Conservation (phyloP, 2,797 vertebrate species). For the Acanthurus leucopareius region DNA sequence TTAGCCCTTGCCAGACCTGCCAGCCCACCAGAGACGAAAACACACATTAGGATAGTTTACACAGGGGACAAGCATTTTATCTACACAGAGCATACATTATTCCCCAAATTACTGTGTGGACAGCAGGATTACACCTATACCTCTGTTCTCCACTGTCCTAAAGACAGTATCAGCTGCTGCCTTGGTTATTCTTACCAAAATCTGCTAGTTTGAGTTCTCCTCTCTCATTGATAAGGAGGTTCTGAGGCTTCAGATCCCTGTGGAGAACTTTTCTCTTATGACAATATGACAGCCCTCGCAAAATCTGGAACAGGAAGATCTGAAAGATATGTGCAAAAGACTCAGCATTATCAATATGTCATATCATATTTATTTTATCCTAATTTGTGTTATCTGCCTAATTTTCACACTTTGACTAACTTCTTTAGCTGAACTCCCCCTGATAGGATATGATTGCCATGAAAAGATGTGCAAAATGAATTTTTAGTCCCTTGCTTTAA, state of each 20-base stretch:
- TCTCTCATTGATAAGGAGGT: slow-evolving; percentile 87
- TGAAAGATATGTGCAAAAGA: slow-evolving; percentile 32
- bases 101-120: not conserved
- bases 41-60: not conserved
- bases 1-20: slow-evolving; percentile 88
- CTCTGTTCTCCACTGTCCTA: not conserved
- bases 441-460: not conserved
- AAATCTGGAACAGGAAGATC: slow-evolving; percentile 88
- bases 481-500: too few relatives aligned
- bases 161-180: not conserved
- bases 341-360: not conserved
- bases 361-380: not conserved
- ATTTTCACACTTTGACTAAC: too few relatives aligned
- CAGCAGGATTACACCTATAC: not conserved
- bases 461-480: too few relatives aligned
- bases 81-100: not conserved
- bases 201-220: slow-evolving; percentile 89
- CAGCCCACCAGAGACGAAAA: too few relatives aligned
- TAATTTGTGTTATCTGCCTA: not conserved
- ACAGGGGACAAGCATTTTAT: not conserved
- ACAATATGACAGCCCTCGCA: slow-evolving; percentile 87
- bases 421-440: not conserved
- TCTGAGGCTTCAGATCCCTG: slow-evolving; percentile 89
- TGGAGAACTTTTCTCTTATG: slow-evolving; percentile 87
- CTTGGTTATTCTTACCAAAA: slow-evolving; percentile 77